phyloP scores from a whole-genome alignment of 2,888 invertebrate species.

The Euproctis similis region DNA sequence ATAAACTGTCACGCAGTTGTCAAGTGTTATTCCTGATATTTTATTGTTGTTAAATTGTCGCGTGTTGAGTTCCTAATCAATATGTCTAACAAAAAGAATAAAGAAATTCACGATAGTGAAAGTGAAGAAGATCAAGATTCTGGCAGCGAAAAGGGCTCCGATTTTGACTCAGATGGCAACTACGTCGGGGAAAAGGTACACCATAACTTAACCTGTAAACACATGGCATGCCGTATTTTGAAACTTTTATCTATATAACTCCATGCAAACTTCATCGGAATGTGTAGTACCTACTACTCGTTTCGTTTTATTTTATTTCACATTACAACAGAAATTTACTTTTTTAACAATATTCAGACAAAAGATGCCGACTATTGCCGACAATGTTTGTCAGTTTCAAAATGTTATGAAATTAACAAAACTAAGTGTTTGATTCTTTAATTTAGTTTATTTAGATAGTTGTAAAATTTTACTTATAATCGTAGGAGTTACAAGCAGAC shows the following conservation, averaged over 20 bases:
- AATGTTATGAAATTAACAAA: slow-evolving; percentile 8
- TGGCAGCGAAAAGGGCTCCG: slow-evolving; percentile 56
- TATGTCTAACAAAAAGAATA: slow-evolving; percentile 67
- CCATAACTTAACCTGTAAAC: slow-evolving; percentile 51
- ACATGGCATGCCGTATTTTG: slow-evolving; percentile 37
- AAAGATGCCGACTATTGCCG: too few relatives aligned
- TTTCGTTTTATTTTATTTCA: too few relatives aligned
- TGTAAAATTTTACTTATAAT: not conserved
- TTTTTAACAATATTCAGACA: too few relatives aligned
- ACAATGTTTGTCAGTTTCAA: slow-evolving; percentile 6
- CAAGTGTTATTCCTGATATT: not conserved
- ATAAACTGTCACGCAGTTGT: too few relatives aligned
- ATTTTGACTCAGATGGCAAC: slow-evolving; percentile 68
- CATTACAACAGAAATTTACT: not conserved
- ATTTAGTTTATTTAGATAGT: too few relatives aligned
- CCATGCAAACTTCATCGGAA: too few relatives aligned
- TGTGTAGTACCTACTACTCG: too few relatives aligned
- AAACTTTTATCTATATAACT: not conserved
- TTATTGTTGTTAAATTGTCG: not conserved
- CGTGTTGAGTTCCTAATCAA: too few relatives aligned
- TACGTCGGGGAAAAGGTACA: slow-evolving; percentile 75
- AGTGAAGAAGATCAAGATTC: slow-evolving; percentile 64
- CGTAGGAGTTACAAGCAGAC: slow-evolving; percentile 88
- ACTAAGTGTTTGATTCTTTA: too few relatives aligned
- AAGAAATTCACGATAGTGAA: slow-evolving; percentile 56